phyloP scores from a whole-genome alignment of 2,797 vertebrate genomes.

The Molossus molossus region DNA sequence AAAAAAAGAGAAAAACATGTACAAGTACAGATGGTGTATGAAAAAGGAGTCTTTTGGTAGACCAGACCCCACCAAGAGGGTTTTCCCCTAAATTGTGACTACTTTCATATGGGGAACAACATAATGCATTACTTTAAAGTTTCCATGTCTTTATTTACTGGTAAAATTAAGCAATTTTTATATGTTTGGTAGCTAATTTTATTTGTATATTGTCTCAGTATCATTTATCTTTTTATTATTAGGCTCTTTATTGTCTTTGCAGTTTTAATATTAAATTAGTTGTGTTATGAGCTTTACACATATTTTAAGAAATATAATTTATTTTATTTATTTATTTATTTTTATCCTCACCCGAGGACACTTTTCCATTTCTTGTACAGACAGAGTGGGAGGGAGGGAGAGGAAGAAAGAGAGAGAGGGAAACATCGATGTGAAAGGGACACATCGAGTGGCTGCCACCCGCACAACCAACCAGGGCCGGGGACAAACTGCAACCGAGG shows the following conservation, averaged over 20 bases:
- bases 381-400: no score
- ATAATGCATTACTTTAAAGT: conserved; percentile 6
- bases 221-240: conserved; percentile 3
- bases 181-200: not conserved
- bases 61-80: not conserved
- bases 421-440: no score
- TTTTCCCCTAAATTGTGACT: not conserved
- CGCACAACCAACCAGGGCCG: no score
- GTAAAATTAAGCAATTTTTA: not conserved
- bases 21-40: not conserved
- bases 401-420: no score
- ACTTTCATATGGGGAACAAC: not conserved
- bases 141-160: conserved; percentile 37
- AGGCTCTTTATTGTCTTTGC: not conserved
- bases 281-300: not conserved
- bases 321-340: not conserved
- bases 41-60: not conserved
- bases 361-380: no score
- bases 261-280: conserved; percentile 14
- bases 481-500: no score
- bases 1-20: not conserved
- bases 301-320: conserved; percentile 13
- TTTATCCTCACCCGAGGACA: no score
- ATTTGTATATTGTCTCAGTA: not conserved
- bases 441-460: no score